Conservation (phyloP, 2,888 invertebrate species). For the Nomada fabriciana region DNA sequence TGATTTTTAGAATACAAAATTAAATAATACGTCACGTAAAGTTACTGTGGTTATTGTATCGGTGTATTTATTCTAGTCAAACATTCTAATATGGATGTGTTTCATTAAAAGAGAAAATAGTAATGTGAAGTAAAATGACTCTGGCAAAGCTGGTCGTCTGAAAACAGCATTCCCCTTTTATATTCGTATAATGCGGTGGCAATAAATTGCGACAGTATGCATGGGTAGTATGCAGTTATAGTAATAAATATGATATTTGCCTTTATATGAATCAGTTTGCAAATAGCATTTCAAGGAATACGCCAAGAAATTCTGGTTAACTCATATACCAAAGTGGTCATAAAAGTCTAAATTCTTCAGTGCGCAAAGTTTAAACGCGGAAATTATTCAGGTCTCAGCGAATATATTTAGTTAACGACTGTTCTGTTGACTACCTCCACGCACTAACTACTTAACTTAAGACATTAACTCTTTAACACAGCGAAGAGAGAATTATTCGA, state of each 20-base stretch:
- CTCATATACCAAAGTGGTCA: slow-evolving; percentile 44
- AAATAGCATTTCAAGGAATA: slow-evolving; percentile 28
- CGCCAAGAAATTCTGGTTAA: slow-evolving; percentile 40
- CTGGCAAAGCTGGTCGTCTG: background rate
- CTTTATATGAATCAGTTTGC: slow-evolving; percentile 30
- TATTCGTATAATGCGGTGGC: slow-evolving; percentile 16
- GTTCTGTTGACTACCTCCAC: slow-evolving; percentile 40
- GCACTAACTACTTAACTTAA: slow-evolving; percentile 52
- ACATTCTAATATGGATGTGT: no score
- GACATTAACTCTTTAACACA: slow-evolving; percentile 50
- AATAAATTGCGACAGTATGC: slow-evolving; percentile 11
- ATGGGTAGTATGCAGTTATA: background rate
- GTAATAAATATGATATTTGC: slow-evolving; percentile 33
- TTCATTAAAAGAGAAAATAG: no score
- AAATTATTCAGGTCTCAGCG: slow-evolving; percentile 49
- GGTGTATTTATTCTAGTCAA: no score
- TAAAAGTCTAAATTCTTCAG: slow-evolving; percentile 47
- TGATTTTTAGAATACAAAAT: no score
- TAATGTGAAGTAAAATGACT: slow-evolving; percentile 8
- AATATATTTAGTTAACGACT: slow-evolving; percentile 58
- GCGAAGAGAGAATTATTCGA: slow-evolving; percentile 21
- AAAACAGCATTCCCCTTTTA: background rate
- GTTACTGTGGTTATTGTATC: no score
- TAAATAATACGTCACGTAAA: no score
- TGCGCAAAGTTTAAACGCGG: slow-evolving; percentile 51